phyloP scores from a whole-genome alignment of 2,797 vertebrate genomes.

The Stomatorhinus walkeri region DNA sequence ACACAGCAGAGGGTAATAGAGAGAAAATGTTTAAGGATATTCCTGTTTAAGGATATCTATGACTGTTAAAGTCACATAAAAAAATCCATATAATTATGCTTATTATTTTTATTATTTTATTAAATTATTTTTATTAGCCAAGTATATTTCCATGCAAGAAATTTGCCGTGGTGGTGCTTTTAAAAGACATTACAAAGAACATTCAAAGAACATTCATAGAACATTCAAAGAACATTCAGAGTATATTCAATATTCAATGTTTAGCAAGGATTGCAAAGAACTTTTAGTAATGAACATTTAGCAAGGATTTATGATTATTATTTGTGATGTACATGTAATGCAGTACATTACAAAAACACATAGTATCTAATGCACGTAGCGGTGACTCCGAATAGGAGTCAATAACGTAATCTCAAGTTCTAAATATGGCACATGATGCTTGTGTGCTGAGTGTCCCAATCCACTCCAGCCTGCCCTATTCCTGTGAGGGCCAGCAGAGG shows the following conservation, averaged over 20 bases:
- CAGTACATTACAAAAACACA: background rate
- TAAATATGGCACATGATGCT: background rate
- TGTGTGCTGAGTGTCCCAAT: background rate
- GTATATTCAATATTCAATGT: no score
- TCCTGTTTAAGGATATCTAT: background rate
- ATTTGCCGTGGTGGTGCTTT: background rate
- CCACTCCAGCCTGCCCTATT: background rate
- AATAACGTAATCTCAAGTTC: background rate
- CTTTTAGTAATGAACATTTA: background rate
- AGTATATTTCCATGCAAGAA: background rate
- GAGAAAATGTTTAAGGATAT: background rate
- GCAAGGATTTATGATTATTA: background rate
- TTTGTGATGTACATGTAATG: background rate
- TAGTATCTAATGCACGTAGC: background rate
- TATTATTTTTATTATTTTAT: no score
- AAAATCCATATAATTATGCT: background rate
- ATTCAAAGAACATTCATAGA: background rate
- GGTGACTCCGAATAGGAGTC: background rate
- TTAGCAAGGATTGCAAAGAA: background rate
- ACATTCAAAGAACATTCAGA: background rate
- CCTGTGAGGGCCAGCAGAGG: background rate
- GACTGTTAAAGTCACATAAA: background rate
- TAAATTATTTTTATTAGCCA: background rate
- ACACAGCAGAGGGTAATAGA: background rate
- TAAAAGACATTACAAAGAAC: background rate